These are phyloP conservation scores for Ochotona princeps DNA, from an alignment of 2,113 vertebrate species.

Conservation along the genomic window DNA sequence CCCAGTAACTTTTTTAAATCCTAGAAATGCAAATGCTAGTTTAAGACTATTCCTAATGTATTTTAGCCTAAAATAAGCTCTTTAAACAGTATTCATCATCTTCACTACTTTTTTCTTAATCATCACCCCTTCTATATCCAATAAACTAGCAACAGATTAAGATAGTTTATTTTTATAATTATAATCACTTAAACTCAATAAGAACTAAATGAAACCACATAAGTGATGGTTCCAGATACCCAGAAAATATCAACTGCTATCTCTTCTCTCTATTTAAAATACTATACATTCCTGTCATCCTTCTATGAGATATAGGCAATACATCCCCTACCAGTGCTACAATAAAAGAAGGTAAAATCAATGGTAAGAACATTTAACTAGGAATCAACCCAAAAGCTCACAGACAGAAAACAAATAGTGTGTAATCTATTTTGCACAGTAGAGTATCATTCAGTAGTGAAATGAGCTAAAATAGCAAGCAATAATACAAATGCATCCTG, in stretches of 20 bases:
- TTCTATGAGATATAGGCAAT: background rate
- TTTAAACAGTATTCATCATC: background rate
- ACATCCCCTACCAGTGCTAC: background rate
- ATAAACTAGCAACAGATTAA: background rate
- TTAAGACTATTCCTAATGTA: background rate
- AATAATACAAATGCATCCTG: background rate
- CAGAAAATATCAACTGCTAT: background rate
- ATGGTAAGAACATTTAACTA: background rate
- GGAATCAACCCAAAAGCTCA: background rate
- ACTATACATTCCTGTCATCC: background rate
- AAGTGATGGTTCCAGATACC: background rate
- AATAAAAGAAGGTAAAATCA: background rate
- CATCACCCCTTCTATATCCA: background rate
- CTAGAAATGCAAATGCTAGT: background rate
- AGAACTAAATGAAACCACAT: background rate
- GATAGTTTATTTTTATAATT: constrained; percentile 10
- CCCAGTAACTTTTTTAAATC: constrained; percentile 17
- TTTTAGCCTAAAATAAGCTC: background rate
- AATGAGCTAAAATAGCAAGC: background rate
- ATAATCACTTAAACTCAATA: background rate
- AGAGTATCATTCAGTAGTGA: background rate
- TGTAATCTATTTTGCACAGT: background rate
- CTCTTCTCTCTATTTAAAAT: background rate
- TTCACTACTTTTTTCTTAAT: constrained; percentile 23
- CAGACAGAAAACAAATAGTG: background rate